These are phyloP conservation scores for Penaeus monodon DNA, from an alignment of 2,888 invertebrate genomes.

Conservation along the genomic window DNA sequence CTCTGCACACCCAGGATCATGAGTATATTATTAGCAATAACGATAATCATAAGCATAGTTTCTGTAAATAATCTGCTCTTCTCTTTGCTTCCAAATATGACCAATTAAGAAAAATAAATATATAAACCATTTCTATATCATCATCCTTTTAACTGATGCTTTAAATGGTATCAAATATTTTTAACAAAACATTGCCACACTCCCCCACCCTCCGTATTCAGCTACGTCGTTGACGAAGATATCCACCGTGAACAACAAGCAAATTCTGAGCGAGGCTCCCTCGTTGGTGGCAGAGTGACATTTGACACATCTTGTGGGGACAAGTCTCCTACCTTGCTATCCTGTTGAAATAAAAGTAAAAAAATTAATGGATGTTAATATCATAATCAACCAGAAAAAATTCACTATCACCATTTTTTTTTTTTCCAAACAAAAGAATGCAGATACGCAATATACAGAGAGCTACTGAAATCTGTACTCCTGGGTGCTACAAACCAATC, in stretches of 20 bases:
- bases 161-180: constrained; percentile 13
- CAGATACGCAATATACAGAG: neutral
- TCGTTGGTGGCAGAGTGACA: constrained; percentile 60
- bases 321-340: constrained; percentile 64
- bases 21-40: too few species aligned
- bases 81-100: too few species aligned
- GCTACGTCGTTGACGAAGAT: constrained; percentile 53
- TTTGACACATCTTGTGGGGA: constrained; percentile 63
- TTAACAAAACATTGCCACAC: constrained; percentile 12
- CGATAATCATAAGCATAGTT: too few species aligned
- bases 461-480: too few species aligned
- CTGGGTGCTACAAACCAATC: neutral
- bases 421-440: neutral
- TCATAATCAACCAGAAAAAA: neutral
- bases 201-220: constrained; percentile 1
- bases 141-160: neutral
- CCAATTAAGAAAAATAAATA: too few species aligned
- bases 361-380: neutral
- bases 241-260: constrained; percentile 54
- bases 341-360: constrained; percentile 40
- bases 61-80: too few species aligned
- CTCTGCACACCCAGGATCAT: too few species aligned
- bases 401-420: neutral
- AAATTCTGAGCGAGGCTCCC: constrained; percentile 57
- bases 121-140: too few species aligned